Evolutionary conservation across 2,113 vertebrate genomes (phyloP), one percentile per base, ranked within the genome.

Genomic region (Cinclus mexicanus): DNA sequence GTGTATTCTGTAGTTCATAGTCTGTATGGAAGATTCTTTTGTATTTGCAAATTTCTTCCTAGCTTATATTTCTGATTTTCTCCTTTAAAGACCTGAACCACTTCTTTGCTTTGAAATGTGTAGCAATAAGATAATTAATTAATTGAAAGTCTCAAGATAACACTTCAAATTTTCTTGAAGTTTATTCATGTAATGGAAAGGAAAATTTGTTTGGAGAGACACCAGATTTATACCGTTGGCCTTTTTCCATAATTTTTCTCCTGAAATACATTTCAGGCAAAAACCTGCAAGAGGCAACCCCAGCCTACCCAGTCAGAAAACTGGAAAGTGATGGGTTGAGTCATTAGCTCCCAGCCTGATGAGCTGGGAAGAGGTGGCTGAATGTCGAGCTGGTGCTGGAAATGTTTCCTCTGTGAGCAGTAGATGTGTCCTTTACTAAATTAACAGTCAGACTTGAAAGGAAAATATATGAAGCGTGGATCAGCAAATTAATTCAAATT

Each of bases 401-500:
- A 93, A 44, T 6, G 0, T 85, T 89, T 87, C 61, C 75, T 94
- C 52, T 82, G 44, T 46, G 57, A 72, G 61, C 61, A 72, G 81
- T 8, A 42, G 53, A 31, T 46, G 23, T 87, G 81, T 96, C 91
- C 87, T 91, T 93, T 87, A 17, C 52, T 85, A 83, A 91, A 89
- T 78, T 87, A 94, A 79, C 64, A 89, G 93, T 79, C 74, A 93
- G 65, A 70, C 87, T 96, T 93, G 87, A 89, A 79, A 89, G 46
- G 57, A 93, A 94, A 83, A 80, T 61, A 65, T 56, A 92, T 83
- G 94, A 95, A 87, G 67, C 70, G 69, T 76, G 70, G 46, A 61
- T 65, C 74, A 87, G 91, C 46, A 57, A 83, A 97, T 94, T 72
- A 94, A 91, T 94, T 82, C 41, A 76, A 76, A 91, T 93, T 93